phyloP scores from a whole-genome alignment of 2,888 invertebrate species.

The Theretra japonica region DNA sequence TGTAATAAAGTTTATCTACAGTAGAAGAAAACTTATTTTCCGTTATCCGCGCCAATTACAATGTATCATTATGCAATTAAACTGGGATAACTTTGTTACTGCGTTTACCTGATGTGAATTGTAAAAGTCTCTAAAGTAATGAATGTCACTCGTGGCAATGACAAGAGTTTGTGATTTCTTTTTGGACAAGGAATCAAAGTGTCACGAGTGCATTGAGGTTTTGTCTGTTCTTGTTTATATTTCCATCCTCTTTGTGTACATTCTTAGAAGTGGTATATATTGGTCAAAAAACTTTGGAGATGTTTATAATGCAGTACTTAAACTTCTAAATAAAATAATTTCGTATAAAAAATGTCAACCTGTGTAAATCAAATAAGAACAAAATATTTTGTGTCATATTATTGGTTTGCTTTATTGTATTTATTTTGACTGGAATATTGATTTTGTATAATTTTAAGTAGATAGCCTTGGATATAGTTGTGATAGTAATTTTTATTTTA shows the following conservation, averaged over 20 bases:
- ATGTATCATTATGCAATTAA: not conserved
- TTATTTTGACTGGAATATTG: conserved; percentile 26
- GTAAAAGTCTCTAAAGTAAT: not conserved
- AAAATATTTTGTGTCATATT: conserved; percentile 26
- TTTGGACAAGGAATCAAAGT: no score
- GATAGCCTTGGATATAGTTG: conserved; percentile 28
- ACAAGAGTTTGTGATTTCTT: not conserved
- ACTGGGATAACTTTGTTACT: not conserved
- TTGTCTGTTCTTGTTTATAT: conserved; percentile 13
- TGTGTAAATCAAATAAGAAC: conserved; percentile 13
- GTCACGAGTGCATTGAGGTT: not conserved
- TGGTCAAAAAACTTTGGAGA: not conserved
- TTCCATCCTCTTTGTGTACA: conserved; percentile 1
- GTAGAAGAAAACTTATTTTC: not conserved
- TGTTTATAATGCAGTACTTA: conserved; percentile 17
- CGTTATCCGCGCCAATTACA: conserved; percentile 8
- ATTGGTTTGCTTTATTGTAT: conserved; percentile 25
- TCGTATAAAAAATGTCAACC: not conserved
- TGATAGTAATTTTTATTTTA: conserved; percentile 35
- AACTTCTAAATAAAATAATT: not conserved
- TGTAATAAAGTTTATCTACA: not conserved
- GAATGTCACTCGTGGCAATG: not conserved
- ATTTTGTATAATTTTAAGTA: conserved; percentile 31
- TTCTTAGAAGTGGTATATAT: not conserved
- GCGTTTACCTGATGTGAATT: not conserved